phyloP scores from a whole-genome alignment of 2,113 vertebrate species.

The Glareola pratincola region DNA sequence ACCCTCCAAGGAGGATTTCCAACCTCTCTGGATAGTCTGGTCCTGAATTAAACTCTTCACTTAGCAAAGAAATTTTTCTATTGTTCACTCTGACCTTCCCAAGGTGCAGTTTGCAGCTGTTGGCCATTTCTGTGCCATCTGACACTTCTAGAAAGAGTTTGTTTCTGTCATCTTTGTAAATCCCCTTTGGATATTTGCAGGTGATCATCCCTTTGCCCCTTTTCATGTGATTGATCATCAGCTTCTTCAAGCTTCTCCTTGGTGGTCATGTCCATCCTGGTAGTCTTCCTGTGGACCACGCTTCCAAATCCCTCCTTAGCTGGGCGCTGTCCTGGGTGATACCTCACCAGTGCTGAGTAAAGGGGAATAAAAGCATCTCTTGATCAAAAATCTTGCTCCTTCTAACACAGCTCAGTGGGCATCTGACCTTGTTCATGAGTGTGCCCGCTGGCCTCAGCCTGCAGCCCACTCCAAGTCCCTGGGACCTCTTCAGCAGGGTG shows the following conservation, averaged over 20 bases:
- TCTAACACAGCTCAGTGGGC: neutral
- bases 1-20: neutral
- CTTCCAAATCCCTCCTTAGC: neutral
- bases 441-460: neutral
- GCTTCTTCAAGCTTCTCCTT: neutral
- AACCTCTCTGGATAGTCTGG: neutral
- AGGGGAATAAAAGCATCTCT: neutral
- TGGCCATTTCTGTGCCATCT: neutral
- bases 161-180: neutral
- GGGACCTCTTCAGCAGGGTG: neutral
- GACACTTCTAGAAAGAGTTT: neutral
- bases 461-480: neutral
- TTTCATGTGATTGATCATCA: neutral
- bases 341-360: neutral
- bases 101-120: neutral
- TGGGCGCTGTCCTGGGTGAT: neutral
- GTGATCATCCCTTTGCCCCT: neutral
- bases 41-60: neutral
- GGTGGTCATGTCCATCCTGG: neutral
- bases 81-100: neutral
- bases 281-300: neutral
- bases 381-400: neutral
- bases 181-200: neutral
- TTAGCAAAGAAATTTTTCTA: neutral
- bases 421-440: neutral